Base-by-base conservation (phyloP, 2,888 invertebrate genomes). In the Nebria brevicollis region DNA sequence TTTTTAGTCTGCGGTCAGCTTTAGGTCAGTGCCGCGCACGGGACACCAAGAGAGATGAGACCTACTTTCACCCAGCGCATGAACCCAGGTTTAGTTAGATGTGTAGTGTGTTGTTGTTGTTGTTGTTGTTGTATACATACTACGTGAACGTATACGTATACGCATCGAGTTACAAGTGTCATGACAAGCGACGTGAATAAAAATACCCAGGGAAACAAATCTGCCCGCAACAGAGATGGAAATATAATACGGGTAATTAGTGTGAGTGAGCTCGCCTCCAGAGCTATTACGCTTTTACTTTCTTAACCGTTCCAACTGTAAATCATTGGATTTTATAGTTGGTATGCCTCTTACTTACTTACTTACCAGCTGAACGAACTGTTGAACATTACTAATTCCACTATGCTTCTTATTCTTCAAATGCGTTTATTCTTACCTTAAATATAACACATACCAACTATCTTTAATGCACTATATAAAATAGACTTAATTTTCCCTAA, bases 151-250 rank as follows among this genome's bases (percentile, higher is more conserved):
- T 43, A 10, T 54, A 54, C 2, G 54, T 70, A 34, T 70, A 70
- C 41, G 78, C 73, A 78, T 78, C 78, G 73, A 41, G 78, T 73
- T 78, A 73, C 78, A 78, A 78, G 78, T 78, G 78, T 78, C 78
- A 78, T 65, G 78, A 78, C 78, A 78, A 72, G 72, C 20, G 66
- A 72, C 73, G 73, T 73, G 78, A 78, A 78, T 78, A 72, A 78
- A 78, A 78, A 72, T 73, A 78, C 73, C 65, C 72, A n/a, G 54
- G 64, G n/a, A 26, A 64, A 25, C 75, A 75, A 43, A 73, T 20
- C 65, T 70, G 25, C 70, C 26, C 10, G 54, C 54, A 13, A 54
- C 54, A 54, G 7, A 54, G 54, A 54, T 11, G 54, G 54, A 54
- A 54, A 54, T 54, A 54, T 54, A 6, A 54, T 54, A 54, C 54